Conservation (phyloP, 1,140 invertebrate genomes). For the Rhopalosiphum maidis region DNA sequence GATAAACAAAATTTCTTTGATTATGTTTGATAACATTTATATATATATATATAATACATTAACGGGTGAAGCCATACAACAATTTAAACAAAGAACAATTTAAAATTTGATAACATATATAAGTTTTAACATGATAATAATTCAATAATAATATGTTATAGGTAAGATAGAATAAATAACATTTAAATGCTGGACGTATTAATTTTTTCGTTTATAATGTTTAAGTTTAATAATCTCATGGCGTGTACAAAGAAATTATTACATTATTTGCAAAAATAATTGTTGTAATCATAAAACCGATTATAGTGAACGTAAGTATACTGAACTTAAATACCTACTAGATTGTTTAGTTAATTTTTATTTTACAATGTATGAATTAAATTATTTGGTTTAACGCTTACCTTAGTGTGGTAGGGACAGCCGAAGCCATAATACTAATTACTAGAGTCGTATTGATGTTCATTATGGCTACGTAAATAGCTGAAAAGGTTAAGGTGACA, state of each 20-base stretch:
- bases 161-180: too few species aligned
- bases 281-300: background rate
- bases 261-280: background rate
- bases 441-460: constrained; percentile 21
- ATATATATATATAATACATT: too few species aligned
- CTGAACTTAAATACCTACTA: background rate
- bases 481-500: background rate
- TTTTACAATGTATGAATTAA: background rate
- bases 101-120: too few species aligned
- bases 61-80: too few species aligned
- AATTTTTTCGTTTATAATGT: too few species aligned
- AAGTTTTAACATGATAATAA: too few species aligned
- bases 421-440: constrained; percentile 25
- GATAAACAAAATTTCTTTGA: background rate
- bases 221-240: background rate
- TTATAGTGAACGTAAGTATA: background rate
- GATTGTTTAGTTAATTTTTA: background rate
- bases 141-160: too few species aligned
- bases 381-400: constrained; percentile 1
- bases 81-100: too few species aligned
- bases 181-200: too few species aligned
- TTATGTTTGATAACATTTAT: too few species aligned
- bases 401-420: constrained; percentile 39
- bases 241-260: background rate
- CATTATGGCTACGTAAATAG: constrained; percentile 43